These are phyloP conservation scores for Disparrhopalites patrizii DNA, from an alignment of 2,888 invertebrate species.

Conservation along the genomic window DNA sequence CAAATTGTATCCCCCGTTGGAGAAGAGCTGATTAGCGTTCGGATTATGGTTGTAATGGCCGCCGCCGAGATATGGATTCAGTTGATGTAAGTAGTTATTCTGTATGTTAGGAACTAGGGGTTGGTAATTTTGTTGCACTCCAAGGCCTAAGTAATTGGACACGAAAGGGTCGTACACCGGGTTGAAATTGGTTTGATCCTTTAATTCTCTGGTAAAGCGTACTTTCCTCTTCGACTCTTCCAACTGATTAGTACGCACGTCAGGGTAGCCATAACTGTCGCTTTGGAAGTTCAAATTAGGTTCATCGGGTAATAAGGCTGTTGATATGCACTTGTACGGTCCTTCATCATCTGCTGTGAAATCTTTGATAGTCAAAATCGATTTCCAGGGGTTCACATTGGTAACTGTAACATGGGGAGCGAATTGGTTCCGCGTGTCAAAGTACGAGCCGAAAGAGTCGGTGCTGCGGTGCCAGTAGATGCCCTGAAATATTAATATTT, in stretches of 20 bases:
- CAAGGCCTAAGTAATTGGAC: conserved; percentile 13
- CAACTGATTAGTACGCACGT: conserved; percentile 17
- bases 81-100: background rate
- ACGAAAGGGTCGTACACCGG: conserved; percentile 26
- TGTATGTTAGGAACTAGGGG: background rate
- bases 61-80: conserved; percentile 1
- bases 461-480: conserved; percentile 47
- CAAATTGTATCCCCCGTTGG: background rate
- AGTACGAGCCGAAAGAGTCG: conserved; percentile 45
- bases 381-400: conserved; percentile 39
- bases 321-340: conserved; percentile 44
- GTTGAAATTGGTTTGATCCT: conserved; percentile 21
- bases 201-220: conserved; percentile 24
- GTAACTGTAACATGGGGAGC: conserved; percentile 39
- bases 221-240: conserved; percentile 25
- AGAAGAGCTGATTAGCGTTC: background rate
- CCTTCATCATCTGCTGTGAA: conserved; percentile 43
- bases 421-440: conserved; percentile 42
- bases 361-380: conserved; percentile 36
- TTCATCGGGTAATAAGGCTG: conserved; percentile 43
- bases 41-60: conserved; percentile 5
- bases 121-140: background rate
- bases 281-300: background rate
- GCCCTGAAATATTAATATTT: conserved; percentile 35
- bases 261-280: conserved; percentile 9